Evolutionary conservation across 2,113 vertebrate species (phyloP).

Genomic region (Halichoeres trimaculatus): DNA sequence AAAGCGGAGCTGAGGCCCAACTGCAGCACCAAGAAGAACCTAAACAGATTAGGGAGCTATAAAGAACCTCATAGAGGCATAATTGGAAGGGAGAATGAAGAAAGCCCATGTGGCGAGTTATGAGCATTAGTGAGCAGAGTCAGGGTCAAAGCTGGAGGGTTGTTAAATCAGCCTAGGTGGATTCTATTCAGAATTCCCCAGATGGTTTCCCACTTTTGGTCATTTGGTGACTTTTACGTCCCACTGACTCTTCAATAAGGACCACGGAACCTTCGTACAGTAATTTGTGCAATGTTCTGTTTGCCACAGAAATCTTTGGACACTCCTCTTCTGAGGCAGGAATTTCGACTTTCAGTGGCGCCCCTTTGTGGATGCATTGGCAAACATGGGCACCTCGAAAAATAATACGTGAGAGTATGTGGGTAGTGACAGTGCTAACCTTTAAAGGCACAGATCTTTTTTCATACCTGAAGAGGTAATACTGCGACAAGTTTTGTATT

Average conservation of each 20-base stretch:
- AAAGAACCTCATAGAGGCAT: constrained; percentile 42
- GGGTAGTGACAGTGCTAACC: too few relatives aligned
- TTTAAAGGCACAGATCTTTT: too few relatives aligned
- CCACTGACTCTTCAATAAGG: too few relatives aligned
- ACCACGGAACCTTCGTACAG: constrained; percentile 1
- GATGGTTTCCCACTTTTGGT: constrained; percentile 7
- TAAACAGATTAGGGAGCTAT: constrained; percentile 55
- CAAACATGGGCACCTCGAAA: too few relatives aligned
- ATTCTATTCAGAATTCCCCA: constrained; percentile 15
- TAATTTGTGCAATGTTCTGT: background rate
- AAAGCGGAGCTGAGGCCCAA: constrained; percentile 54
- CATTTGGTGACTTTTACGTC: background rate
- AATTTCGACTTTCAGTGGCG: too few relatives aligned
- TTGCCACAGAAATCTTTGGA: too few relatives aligned
- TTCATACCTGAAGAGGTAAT: too few relatives aligned
- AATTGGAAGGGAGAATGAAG: constrained; percentile 43
- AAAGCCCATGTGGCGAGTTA: constrained; percentile 33
- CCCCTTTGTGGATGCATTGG: too few relatives aligned
- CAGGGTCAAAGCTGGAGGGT: constrained; percentile 19
- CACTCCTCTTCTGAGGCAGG: too few relatives aligned
- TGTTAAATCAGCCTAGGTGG: constrained; percentile 11
- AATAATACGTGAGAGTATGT: too few relatives aligned
- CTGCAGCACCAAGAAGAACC: constrained; percentile 38
- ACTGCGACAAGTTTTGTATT: too few relatives aligned
- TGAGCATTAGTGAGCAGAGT: constrained; percentile 39